phyloP scores from a whole-genome alignment of 2,797 vertebrate genomes.

The Sebastes aleutianus region DNA sequence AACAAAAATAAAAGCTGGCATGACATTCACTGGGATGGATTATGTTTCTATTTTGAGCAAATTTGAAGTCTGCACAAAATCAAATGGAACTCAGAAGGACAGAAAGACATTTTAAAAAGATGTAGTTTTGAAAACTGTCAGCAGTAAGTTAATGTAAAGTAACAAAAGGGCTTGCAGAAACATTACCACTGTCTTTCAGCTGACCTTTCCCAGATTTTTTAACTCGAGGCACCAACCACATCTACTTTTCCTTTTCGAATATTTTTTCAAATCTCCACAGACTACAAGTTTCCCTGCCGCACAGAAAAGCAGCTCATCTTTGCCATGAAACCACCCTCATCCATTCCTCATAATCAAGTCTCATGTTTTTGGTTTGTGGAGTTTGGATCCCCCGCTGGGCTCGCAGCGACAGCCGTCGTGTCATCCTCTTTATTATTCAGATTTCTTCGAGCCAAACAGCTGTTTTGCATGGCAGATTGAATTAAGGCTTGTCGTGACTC shows the following conservation, averaged over 20 bases:
- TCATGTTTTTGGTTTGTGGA: conserved; percentile 72
- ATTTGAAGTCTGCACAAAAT: not conserved
- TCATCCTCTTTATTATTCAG: conserved; percentile 78
- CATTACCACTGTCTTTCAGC: not conserved
- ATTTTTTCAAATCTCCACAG: conserved; percentile 22
- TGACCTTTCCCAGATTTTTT: conserved; percentile 20
- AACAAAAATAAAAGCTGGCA: not conserved
- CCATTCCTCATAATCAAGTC: conserved; percentile 65
- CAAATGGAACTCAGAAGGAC: not conserved
- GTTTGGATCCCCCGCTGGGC: conserved; percentile 66
- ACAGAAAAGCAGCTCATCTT: conserved; percentile 43
- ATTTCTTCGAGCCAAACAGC: conserved; percentile 78
- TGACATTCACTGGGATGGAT: not conserved
- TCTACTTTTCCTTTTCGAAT: not conserved
- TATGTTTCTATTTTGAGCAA: not conserved
- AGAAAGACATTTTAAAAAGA: not conserved
- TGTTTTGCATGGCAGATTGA: conserved; percentile 78
- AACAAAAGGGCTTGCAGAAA: not conserved
- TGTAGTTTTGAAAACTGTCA: not conserved
- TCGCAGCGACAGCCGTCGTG: conserved; percentile 64
- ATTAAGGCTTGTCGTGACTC: conserved; percentile 62
- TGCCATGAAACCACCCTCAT: conserved; percentile 39
- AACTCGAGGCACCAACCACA: not conserved
- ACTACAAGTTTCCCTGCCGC: conserved; percentile 11
- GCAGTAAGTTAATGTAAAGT: not conserved